Evolutionary conservation across 2,113 vertebrate species (phyloP).

Genomic region (Phainopepla nitens): DNA sequence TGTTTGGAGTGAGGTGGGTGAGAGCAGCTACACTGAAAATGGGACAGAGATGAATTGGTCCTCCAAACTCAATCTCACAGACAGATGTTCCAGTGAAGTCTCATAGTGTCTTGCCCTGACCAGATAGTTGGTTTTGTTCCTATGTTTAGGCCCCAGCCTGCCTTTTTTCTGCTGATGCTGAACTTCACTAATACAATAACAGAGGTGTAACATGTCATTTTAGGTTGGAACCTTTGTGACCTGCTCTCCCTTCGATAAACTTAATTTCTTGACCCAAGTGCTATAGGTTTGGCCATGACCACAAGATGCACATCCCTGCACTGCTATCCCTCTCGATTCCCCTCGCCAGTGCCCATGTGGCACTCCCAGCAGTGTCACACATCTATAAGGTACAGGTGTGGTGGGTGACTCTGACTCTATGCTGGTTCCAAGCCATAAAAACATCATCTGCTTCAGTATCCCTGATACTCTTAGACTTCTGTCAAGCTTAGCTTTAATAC

Average conservation of each 20-base stretch:
- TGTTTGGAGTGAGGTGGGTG: not conserved
- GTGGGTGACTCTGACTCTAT: rapidly evolving
- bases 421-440: not conserved
- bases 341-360: rapidly evolving
- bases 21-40: not conserved
- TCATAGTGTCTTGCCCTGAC: not conserved
- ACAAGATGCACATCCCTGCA: rapidly evolving
- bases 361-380: too few relatives aligned
- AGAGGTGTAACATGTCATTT: not conserved
- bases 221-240: not conserved
- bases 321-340: not conserved
- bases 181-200: not conserved
- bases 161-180: not conserved
- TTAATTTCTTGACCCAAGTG: not conserved
- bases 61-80: not conserved
- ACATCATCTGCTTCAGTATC: not conserved
- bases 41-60: not conserved
- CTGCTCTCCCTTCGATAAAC: not conserved
- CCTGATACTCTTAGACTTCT: not conserved
- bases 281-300: not conserved
- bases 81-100: too few relatives aligned
- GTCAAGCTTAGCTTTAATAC: not conserved
- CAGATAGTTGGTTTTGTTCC: not conserved
- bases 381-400: not conserved
- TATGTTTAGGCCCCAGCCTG: not conserved